A percentile compares a stretch with the other conserved stretches of the same genome.
Evolutionary conservation across 2,797 vertebrate genomes (phyloP).

Genomic region (Ibycter americanus): DNA sequence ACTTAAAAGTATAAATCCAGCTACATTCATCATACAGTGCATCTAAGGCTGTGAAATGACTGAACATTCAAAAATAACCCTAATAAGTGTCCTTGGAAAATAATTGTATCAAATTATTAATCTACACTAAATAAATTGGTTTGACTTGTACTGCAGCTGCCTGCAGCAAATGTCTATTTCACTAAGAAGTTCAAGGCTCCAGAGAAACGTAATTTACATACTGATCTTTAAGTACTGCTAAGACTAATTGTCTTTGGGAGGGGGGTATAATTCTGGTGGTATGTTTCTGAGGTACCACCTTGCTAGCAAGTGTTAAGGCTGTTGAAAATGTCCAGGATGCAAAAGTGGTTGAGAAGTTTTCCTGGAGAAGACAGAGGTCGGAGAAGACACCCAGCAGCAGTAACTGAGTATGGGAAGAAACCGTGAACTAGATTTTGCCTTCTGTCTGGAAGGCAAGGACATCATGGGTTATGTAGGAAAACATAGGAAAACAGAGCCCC

Average conservation of each 20-base stretch:
- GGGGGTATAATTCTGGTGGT: background rate
- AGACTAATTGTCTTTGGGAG: background rate
- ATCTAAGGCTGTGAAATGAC: background rate
- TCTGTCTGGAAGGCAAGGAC: background rate
- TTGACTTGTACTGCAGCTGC: conserved; percentile 19
- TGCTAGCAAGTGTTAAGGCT: background rate
- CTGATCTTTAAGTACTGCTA: conserved; percentile 8
- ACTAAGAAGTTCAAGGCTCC: background rate
- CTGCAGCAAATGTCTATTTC: conserved; percentile 23
- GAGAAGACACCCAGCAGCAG: background rate
- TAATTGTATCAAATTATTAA: conserved; percentile 46
- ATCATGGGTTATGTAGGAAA: background rate
- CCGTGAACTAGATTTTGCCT: background rate
- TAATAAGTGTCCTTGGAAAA: conserved; percentile 18
- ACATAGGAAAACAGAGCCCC: background rate
- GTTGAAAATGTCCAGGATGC: background rate
- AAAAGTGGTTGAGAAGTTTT: background rate
- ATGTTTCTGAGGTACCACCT: background rate
- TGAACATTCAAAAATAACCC: conserved; percentile 8
- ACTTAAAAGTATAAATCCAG: conserved; percentile 2
- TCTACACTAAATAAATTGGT: conserved; percentile 43
- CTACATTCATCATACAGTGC: background rate
- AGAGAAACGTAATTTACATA: conserved; percentile 6
- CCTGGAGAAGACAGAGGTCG: background rate
- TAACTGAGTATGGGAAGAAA: background rate